A percentile compares a stretch with the other conserved stretches of the same genome.
These are phyloP conservation scores for Endotricha flammealis DNA, from an alignment of 2,888 invertebrate genomes.

Conservation along the genomic window DNA sequence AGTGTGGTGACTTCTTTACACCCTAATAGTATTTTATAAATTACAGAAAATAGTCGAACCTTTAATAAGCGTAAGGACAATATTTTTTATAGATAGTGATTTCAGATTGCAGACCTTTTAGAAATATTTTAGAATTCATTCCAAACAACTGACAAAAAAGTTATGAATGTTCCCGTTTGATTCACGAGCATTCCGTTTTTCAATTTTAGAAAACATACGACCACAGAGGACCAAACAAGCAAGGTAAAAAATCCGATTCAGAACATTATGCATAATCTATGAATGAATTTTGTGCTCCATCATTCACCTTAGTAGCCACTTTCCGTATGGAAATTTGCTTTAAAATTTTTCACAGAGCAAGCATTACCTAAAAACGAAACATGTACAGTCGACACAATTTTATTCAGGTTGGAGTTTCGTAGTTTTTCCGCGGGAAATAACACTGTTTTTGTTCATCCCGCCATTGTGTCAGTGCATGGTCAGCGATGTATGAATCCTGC, in stretches of 20 bases:
- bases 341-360: not conserved
- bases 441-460: slow-evolving; percentile 63
- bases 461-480: slow-evolving; percentile 55
- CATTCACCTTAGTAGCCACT: not conserved
- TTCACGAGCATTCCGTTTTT: too few species aligned
- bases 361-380: not conserved
- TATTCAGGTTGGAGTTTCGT: slow-evolving; percentile 24
- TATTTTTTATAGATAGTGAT: too few species aligned
- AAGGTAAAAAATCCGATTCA: not conserved
- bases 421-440: slow-evolving; percentile 41
- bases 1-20: too few species aligned
- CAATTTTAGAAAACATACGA: not conserved
- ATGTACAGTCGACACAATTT: slow-evolving; percentile 1
- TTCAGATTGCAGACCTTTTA: too few species aligned
- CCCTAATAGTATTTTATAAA: too few species aligned
- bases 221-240: not conserved
- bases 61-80: too few species aligned
- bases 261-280: not conserved
- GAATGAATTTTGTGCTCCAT: not conserved
- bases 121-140: too few species aligned
- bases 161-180: not conserved
- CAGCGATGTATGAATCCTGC: slow-evolving; percentile 67
- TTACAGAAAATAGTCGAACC: too few species aligned
- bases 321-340: not conserved
- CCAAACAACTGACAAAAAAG: not conserved